These are phyloP conservation scores for Epiperipatus broadwayi DNA, from an alignment of 2,888 invertebrate species.

Conservation along the genomic window DNA sequence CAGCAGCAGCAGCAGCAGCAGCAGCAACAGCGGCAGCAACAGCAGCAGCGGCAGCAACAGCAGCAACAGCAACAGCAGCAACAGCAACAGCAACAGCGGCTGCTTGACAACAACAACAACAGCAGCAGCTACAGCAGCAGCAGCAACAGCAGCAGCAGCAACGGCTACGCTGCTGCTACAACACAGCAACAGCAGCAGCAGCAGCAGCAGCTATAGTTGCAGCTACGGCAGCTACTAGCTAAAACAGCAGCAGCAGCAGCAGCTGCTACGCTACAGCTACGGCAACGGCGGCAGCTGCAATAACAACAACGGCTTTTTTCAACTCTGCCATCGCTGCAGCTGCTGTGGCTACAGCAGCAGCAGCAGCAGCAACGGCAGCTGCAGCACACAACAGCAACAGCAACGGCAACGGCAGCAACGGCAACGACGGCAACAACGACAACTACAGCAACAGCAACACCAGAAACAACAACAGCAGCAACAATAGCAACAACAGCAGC, in stretches of 20 bases:
- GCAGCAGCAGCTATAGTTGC: too few relatives aligned
- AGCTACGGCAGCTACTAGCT: too few relatives aligned
- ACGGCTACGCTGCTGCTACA: background rate
- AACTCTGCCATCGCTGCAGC: background rate
- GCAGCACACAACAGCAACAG: too few relatives aligned
- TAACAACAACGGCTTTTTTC: background rate
- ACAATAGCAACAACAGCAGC: conserved; percentile 1
- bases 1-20: conserved; percentile 3
- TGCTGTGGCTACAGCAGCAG: background rate
- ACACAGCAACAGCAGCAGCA: too few relatives aligned
- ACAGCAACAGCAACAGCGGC: conserved; percentile 1
- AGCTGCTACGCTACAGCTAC: background rate
- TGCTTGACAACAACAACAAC: too few relatives aligned
- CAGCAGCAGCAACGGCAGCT: background rate
- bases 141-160: background rate
- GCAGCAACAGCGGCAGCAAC: conserved; percentile 3
- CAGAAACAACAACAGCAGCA: too few relatives aligned
- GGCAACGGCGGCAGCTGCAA: background rate
- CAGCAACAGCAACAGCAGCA: conserved; percentile 3
- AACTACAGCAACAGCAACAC: background rate
- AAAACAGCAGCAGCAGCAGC: background rate
- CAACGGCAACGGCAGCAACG: background rate
- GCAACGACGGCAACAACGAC: background rate
- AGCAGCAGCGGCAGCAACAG: conserved; percentile 3
- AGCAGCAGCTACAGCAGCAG: background rate